Evolutionary conservation across 2,113 vertebrate species (phyloP).

Genomic region (Podiceps cristatus): DNA sequence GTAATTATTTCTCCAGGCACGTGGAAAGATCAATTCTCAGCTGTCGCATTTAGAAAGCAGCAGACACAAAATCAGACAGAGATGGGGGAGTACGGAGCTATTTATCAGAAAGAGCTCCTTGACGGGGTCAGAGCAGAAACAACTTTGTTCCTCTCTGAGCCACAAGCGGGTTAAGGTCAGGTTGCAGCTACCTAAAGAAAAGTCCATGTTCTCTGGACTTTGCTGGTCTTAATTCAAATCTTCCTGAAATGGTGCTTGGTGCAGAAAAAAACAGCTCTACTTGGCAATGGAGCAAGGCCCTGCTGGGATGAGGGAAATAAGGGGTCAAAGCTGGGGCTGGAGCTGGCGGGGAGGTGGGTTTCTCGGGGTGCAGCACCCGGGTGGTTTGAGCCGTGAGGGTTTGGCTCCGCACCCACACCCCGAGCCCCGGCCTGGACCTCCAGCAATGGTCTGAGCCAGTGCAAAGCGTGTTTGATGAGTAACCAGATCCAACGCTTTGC

Average conservation of each 20-base stretch:
- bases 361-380: not conserved
- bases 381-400: not conserved
- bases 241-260: not conserved
- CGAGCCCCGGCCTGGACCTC: not conserved
- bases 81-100: not conserved
- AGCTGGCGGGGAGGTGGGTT: not conserved
- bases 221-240: not conserved
- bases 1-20: not conserved
- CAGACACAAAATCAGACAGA: not conserved
- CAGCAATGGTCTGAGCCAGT: not conserved
- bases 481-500: not conserved
- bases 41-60: not conserved
- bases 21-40: not conserved
- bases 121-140: rapidly evolving
- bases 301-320: not conserved
- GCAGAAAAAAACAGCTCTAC: not conserved
- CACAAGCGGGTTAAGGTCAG: rapidly evolving
- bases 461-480: not conserved
- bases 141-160: not conserved
- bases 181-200: not conserved
- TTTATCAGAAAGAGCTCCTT: not conserved
- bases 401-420: not conserved
- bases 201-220: not conserved
- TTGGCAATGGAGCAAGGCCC: not conserved
- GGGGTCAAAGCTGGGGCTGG: not conserved